Base-by-base conservation (phyloP, 1,140 invertebrate species). In the Lasioglossum albipes region DNA sequence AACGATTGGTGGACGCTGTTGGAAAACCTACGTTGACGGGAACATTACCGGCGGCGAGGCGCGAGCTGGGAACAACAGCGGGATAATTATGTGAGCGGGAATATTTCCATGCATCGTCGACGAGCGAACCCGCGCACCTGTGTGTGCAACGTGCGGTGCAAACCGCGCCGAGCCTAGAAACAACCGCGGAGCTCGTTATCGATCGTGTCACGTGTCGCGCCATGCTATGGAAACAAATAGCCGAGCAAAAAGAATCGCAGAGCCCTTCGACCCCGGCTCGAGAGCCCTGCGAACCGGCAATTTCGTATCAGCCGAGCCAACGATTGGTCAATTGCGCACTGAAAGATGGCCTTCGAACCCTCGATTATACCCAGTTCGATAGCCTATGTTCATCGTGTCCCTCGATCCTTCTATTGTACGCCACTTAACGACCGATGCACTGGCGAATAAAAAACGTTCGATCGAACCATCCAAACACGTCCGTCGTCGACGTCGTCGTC, bases 211-310 rank as follows among this genome's bases (percentile, higher is more conserved):
- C 59, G 9, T 31, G 59, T 73, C 71, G 59, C 41, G 36, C 22
- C 59, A 45, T 64, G 71, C 71, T 49, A 73, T 49, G 59, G 71
- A 73, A 73, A 73, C 16, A 73, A 73, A 73, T 49, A 57, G 71
- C n/a, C 6, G 18, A 45, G 57, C 18, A 5, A 64, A 59, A 73
- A 73, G 41, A 73, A 73, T 64, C 36, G 31, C 31, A 13, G 42
- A 20, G 18, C n/a, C 16, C 71, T 73, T 64, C 41, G n/a, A 62
- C 9, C 45, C 45, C 45, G 45, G 9, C 70, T 0, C 16, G 36
- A 31, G 54, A 41, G 20, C 54, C 54, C 45, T 16, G 20, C 57
- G 18, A 59, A 31, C 16, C 22, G 13, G 18, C 41, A 27, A n/a
- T 36, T 36, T 27, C 27, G 49, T 7, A 7, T 57, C 22, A 20